Conservation (phyloP, 1,140 invertebrate genomes). For the Tetranychus urticae region DNA sequence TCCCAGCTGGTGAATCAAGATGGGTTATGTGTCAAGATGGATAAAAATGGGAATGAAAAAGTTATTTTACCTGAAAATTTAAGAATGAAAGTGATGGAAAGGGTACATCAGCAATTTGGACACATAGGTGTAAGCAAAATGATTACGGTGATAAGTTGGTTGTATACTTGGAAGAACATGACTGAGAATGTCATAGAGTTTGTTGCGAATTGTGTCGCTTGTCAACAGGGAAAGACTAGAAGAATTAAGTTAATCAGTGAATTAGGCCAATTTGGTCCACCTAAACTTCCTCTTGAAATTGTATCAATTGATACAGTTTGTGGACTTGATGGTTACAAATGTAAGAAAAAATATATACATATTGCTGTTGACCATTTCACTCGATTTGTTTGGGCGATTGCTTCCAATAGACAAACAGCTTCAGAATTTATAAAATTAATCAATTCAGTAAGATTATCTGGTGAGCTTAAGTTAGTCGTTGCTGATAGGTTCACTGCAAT, state of each 20-base stretch:
- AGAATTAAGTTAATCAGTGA: not conserved
- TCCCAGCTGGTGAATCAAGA: too few relatives aligned
- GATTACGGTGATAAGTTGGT: not conserved
- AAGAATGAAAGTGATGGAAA: not conserved
- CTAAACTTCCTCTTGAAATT: not conserved
- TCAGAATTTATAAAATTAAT: not conserved
- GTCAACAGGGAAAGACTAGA: not conserved
- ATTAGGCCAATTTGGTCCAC: not conserved
- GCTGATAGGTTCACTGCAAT: not conserved
- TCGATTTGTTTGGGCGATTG: conserved; percentile 2
- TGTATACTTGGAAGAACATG: not conserved
- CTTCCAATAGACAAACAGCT: not conserved
- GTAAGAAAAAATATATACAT: not conserved
- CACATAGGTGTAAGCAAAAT: not conserved
- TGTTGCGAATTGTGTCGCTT: not conserved
- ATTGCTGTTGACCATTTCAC: conserved; percentile 3
- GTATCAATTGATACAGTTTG: not conserved
- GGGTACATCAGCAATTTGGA: not conserved
- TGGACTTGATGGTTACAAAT: not conserved
- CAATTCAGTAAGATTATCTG: not conserved
- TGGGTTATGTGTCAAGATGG: too few relatives aligned
- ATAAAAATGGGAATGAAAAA: too few relatives aligned
- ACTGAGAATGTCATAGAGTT: not conserved
- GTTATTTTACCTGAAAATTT: not conserved
- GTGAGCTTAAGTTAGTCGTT: not conserved